Evolutionary conservation across 2,113 vertebrate genomes (phyloP).

Genomic region (Campylomormyrus numenius): DNA sequence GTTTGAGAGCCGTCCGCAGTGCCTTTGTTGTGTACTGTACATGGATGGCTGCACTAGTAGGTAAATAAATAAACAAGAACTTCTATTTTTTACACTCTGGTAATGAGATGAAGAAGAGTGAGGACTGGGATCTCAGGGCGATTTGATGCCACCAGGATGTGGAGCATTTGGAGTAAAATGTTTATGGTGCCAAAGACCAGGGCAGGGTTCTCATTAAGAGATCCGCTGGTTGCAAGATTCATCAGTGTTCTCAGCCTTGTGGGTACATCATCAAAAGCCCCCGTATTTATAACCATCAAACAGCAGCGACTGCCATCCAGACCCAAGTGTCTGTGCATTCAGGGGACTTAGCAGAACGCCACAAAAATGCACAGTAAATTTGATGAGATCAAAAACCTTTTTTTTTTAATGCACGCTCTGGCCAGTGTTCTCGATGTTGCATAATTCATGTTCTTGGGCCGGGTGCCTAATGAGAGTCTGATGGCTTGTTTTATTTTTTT

Average conservation of each 20-base stretch:
- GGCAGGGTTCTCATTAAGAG: conserved; percentile 66
- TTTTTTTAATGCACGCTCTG: conserved; percentile 56
- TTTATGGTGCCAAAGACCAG: conserved; percentile 66
- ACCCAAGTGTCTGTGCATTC: conserved; percentile 51
- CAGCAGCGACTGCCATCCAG: conserved; percentile 49
- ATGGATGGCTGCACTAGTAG: background rate
- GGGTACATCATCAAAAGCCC: conserved; percentile 66
- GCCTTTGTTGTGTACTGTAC: background rate
- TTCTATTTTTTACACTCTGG: conserved; percentile 28
- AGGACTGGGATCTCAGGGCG: conserved; percentile 49
- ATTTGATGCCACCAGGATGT: conserved; percentile 46
- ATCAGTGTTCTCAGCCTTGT: conserved; percentile 54
- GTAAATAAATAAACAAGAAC: conserved; percentile 14
- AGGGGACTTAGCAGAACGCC: conserved; percentile 52
- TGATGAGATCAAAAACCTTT: conserved; percentile 62
- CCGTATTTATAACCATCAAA: conserved; percentile 66
- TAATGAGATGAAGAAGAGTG: conserved; percentile 53
- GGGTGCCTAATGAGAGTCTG: conserved; percentile 64
- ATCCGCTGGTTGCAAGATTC: conserved; percentile 53
- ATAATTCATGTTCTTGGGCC: conserved; percentile 67
- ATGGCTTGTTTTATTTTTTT: conserved; percentile 47
- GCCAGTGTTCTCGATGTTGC: conserved; percentile 62
- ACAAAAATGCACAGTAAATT: conserved; percentile 62
- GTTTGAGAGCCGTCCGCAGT: background rate
- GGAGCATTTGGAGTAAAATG: conserved; percentile 63